Evolutionary conservation across 2,888 invertebrate species (phyloP).

Genomic region (Drosophila macrospina): DNA sequence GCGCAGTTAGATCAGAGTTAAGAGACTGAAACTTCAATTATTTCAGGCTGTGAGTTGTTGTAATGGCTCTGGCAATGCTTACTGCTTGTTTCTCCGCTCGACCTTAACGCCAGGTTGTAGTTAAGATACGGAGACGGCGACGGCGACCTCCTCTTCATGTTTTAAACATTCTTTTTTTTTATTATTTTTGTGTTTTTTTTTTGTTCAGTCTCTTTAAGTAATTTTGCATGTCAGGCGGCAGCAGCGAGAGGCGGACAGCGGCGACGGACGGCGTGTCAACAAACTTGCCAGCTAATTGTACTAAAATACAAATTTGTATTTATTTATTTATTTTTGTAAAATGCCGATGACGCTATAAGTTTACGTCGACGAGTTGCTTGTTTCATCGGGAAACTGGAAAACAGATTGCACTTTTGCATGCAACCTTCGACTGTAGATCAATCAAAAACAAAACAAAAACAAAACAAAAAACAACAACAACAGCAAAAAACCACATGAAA

Average conservation of each 20-base stretch:
- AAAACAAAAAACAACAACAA: constrained; percentile 15
- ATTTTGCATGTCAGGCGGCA: constrained; percentile 74
- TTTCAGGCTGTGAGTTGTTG: constrained; percentile 29
- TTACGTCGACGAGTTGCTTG: constrained; percentile 37
- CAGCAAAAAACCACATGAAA: constrained; percentile 28
- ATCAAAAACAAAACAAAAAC: too few species aligned
- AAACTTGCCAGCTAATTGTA: constrained; percentile 74
- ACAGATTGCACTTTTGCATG: constrained; percentile 80
- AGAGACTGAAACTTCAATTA: constrained; percentile 45
- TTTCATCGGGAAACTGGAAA: constrained; percentile 60
- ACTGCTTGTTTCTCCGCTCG: constrained; percentile 37
- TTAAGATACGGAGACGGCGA: constrained; percentile 50
- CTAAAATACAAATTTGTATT: constrained; percentile 50
- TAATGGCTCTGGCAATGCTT: constrained; percentile 42
- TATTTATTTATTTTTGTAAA: constrained; percentile 49
- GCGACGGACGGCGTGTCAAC: constrained; percentile 66
- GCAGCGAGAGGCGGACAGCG: constrained; percentile 18
- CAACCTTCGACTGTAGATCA: constrained; percentile 79
- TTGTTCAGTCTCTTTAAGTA: constrained; percentile 61
- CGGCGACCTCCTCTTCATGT: constrained; percentile 56
- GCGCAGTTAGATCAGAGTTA: constrained; percentile 22
- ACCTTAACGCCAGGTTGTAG: constrained; percentile 37
- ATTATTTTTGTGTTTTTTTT: constrained; percentile 23
- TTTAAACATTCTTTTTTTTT: constrained; percentile 44
- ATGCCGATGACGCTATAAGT: constrained; percentile 52